Percentiles rank a stretch among this genome's conserved stretches.
phyloP scores from a whole-genome alignment of 2,888 invertebrate genomes.

The Eilema caniola region DNA sequence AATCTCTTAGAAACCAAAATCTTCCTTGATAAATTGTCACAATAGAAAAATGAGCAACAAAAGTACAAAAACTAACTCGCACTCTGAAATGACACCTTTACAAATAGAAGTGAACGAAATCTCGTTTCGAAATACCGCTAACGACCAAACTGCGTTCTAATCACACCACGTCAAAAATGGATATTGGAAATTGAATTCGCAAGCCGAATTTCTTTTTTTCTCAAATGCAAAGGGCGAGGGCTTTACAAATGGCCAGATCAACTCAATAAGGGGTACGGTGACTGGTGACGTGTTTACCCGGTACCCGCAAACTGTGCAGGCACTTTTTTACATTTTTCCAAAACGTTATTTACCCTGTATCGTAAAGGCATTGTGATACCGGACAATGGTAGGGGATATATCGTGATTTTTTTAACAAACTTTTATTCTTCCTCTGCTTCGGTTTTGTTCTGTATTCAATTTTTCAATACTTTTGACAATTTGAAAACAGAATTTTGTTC shows the following conservation, averaged over 20 bases:
- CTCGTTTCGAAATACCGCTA: constrained; percentile 68
- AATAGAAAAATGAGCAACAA: constrained; percentile 19
- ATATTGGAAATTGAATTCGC: constrained; percentile 85
- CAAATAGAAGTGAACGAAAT: constrained; percentile 68
- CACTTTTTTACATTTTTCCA: constrained; percentile 82
- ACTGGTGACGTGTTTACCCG: constrained; percentile 83
- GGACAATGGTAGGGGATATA: constrained; percentile 79
- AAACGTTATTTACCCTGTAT: constrained; percentile 84
- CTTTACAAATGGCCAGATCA: constrained; percentile 85
- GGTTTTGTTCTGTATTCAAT: constrained; percentile 58
- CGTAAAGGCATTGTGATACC: constrained; percentile 83
- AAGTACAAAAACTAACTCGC: constrained; percentile 47
- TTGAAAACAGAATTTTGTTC: constrained; percentile 31
- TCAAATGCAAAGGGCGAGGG: constrained; percentile 77
- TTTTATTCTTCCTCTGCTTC: constrained; percentile 52
- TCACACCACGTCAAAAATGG: constrained; percentile 86
- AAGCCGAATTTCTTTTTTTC: constrained; percentile 75
- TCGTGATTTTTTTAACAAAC: constrained; percentile 64
- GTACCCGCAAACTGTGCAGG: constrained; percentile 80
- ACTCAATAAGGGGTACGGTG: constrained; percentile 83
- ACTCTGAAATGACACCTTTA: constrained; percentile 63
- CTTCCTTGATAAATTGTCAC: background rate
- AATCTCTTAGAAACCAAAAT: background rate
- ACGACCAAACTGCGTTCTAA: constrained; percentile 86
- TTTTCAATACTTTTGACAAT: constrained; percentile 63